These are phyloP conservation scores for Caiman crocodilus DNA, from an alignment of 2,797 vertebrate species.

Conservation along the genomic window DNA sequence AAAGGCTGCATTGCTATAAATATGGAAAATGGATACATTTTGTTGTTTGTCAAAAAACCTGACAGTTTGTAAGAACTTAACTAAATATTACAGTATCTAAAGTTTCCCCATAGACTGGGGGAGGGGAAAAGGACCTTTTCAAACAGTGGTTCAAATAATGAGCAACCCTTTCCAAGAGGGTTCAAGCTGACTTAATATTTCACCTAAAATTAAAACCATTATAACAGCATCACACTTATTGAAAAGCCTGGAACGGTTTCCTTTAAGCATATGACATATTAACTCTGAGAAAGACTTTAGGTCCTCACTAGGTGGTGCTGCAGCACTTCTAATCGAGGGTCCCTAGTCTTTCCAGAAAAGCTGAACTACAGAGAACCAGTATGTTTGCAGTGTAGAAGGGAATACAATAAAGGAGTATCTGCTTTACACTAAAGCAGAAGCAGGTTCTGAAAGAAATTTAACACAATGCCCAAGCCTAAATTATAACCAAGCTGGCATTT, in stretches of 20 bases:
- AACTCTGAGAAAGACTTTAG: neutral
- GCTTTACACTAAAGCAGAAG: neutral
- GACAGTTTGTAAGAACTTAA: no score
- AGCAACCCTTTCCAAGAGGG: neutral
- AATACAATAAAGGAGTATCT: neutral
- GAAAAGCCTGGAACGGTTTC: neutral
- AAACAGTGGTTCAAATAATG: neutral
- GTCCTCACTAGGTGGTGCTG: slow-evolving; percentile 49
- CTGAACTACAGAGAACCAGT: rapidly evolving
- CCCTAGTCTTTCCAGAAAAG: neutral
- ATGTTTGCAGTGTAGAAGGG: rapidly evolving
- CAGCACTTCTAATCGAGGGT: neutral
- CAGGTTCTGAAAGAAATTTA: neutral
- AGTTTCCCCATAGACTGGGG: no score
- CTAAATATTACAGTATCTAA: no score
- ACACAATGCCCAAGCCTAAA: neutral
- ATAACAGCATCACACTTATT: neutral
- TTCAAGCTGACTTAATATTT: neutral
- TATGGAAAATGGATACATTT: no score
- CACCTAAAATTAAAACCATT: neutral
- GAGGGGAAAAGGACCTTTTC: no score
- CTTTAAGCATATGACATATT: rapidly evolving
- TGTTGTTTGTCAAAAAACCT: no score
- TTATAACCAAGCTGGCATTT: neutral
- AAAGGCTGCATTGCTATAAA: no score